These are phyloP conservation scores for Chalcis sispes DNA, from an alignment of 2,888 invertebrate species.

Conservation along the genomic window DNA sequence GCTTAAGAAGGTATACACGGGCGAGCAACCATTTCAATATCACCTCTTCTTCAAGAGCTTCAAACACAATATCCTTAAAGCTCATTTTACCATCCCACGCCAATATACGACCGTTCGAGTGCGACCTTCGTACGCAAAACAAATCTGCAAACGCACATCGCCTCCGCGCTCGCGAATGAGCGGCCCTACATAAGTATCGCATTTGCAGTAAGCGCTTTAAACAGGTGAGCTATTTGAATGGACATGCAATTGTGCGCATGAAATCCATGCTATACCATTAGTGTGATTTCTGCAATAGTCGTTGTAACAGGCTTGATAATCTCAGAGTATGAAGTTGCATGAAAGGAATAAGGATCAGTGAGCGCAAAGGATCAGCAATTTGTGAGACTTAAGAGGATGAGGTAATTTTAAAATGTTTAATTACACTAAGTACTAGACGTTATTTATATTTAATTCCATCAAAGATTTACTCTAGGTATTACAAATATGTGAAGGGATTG, in stretches of 20 bases:
- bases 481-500: too few relatives aligned
- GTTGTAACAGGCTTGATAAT: constrained; percentile 70
- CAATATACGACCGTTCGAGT: constrained; percentile 76
- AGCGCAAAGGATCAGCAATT: too few relatives aligned
- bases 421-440: too few relatives aligned
- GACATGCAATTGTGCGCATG: constrained; percentile 64
- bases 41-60: constrained; percentile 78
- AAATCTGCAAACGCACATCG: constrained; percentile 69
- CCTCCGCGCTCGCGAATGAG: constrained; percentile 70
- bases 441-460: too few relatives aligned
- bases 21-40: constrained; percentile 77
- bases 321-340: constrained; percentile 60
- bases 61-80: constrained; percentile 77
- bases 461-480: too few relatives aligned
- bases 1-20: constrained; percentile 76
- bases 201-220: constrained; percentile 70
- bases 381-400: too few relatives aligned
- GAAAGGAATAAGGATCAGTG: neutral
- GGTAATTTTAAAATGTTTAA: too few relatives aligned
- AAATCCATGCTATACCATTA: constrained; percentile 70
- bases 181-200: constrained; percentile 67
- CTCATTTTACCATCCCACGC: constrained; percentile 76
- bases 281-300: constrained; percentile 69
- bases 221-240: constrained; percentile 64
- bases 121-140: constrained; percentile 76